Conservation (phyloP, 2,113 vertebrate species). For the Etheostoma spectabile region DNA sequence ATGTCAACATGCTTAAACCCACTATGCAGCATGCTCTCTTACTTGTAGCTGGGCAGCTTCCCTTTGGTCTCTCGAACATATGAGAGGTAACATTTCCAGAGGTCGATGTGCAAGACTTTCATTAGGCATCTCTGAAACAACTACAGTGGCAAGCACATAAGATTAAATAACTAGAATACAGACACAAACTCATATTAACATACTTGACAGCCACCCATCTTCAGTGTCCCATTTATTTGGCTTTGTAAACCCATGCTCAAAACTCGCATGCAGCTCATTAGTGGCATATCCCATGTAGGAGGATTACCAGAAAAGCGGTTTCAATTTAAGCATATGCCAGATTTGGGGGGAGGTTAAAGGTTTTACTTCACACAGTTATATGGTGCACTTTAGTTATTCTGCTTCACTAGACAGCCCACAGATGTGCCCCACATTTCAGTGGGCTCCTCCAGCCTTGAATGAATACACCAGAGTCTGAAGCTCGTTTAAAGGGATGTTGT, state of each 20-base stretch:
- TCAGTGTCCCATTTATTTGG: background rate
- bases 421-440: conserved; percentile 16
- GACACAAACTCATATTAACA: background rate
- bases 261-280: background rate
- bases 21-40: conserved; percentile 70
- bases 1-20: fast-evolving
- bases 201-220: background rate
- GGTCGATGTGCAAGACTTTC: conserved; percentile 99
- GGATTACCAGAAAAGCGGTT: background rate
- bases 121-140: conserved; percentile 99
- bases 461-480: background rate
- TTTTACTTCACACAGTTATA: background rate
- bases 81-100: conserved; percentile 99
- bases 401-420: conserved; percentile 18
- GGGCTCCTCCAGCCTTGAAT: background rate
- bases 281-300: background rate
- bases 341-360: background rate
- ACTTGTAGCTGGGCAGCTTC: conserved; percentile 99
- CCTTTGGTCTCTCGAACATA: conserved; percentile 99
- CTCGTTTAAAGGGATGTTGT: background rate
- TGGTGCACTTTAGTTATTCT: background rate
- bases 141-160: conserved; percentile 76
- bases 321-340: background rate
- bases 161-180: background rate
- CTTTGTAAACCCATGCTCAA: background rate